phyloP scores from a whole-genome alignment of 2,888 invertebrate species.

The Psylliodes chrysocephalus region DNA sequence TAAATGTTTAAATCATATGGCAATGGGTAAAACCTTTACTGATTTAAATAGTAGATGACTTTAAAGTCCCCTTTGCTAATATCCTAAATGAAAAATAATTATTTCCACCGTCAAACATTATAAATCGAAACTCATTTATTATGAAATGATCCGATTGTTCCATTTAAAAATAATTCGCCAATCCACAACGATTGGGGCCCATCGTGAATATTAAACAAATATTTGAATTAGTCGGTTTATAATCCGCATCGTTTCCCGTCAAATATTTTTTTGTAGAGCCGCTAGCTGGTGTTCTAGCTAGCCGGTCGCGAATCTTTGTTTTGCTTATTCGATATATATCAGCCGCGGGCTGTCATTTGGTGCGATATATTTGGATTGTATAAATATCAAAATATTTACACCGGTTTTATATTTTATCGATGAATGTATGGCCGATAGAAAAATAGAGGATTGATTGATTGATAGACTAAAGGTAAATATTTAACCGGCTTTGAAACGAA shows the following conservation, averaged over 20 bases:
- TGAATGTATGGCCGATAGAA: no score
- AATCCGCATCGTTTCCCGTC: conserved; percentile 1
- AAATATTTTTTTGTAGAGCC: conserved; percentile 2
- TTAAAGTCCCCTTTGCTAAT: no score
- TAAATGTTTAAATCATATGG: no score
- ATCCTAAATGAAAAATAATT: neutral
- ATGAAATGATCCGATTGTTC: neutral
- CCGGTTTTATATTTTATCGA: no score
- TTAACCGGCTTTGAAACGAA: no score
- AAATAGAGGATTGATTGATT: no score
- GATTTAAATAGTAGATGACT: no score
- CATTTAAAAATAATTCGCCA: neutral
- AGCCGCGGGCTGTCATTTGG: neutral
- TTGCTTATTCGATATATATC: neutral
- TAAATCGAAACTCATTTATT: no score
- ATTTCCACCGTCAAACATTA: no score
- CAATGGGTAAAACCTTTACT: no score
- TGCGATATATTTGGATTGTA: neutral
- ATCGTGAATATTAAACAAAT: conserved; percentile 7
- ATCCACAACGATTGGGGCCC: neutral
- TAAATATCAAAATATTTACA: neutral
- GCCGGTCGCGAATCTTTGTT: conserved; percentile 8
- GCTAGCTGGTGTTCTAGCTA: no score
- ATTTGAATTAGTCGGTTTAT: conserved; percentile 4
- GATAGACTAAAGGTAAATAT: no score